Evolutionary conservation across 64 coral and sea anemone species (phyloP).

Genomic region (Hydrozoanthus tunicans): DNA sequence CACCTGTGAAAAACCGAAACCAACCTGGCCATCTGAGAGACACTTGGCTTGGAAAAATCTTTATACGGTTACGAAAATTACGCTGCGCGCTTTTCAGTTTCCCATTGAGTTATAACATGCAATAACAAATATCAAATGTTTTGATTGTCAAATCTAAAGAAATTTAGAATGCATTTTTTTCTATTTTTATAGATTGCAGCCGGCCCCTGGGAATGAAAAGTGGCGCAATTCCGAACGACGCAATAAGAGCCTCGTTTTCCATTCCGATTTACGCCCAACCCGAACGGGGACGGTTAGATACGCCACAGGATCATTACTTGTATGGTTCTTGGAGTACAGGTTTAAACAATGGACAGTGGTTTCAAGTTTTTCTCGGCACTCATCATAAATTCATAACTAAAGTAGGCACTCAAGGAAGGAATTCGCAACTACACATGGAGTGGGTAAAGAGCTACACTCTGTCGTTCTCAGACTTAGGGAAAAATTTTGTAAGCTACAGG

Average conservation of each 20-base stretch:
- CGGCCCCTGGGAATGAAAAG: background rate
- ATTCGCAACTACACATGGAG: too few relatives aligned
- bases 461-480: background rate
- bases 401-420: conserved; percentile 3
- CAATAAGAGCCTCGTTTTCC: background rate
- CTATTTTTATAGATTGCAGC: background rate
- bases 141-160: too few relatives aligned
- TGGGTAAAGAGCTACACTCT: conserved; percentile 1
- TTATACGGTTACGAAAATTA: too few relatives aligned
- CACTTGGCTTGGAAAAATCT: too few relatives aligned
- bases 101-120: too few relatives aligned
- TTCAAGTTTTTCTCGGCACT: conserved; percentile 5
- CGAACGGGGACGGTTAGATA: background rate
- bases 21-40: too few relatives aligned
- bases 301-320: background rate
- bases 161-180: background rate
- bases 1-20: too few relatives aligned
- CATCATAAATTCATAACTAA: background rate
- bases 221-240: background rate
- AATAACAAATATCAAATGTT: too few relatives aligned
- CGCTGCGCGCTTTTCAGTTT: too few relatives aligned
- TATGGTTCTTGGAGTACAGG: background rate
- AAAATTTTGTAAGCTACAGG: too few relatives aligned
- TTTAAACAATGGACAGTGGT: background rate
- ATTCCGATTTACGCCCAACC: background rate